A percentile compares a stretch with the other conserved stretches of the same genome.
phyloP scores from a whole-genome alignment of 2,888 invertebrate species.

The Unio delphinus region DNA sequence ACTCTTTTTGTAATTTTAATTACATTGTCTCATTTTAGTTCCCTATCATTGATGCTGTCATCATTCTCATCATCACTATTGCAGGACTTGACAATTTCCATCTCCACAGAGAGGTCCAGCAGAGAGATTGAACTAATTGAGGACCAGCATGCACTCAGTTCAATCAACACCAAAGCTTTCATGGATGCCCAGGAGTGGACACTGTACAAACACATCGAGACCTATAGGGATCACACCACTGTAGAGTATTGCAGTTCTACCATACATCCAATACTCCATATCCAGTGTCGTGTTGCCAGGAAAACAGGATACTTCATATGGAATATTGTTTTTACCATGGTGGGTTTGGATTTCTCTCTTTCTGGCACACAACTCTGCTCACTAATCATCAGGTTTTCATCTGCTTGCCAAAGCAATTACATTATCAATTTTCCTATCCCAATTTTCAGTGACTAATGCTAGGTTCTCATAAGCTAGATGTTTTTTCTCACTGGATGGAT shows the following conservation, averaged over 20 bases:
- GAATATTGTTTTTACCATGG: slow-evolving; percentile 62
- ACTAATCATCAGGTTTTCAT: too few species aligned
- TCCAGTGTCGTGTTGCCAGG: slow-evolving; percentile 51
- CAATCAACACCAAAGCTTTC: slow-evolving; percentile 50
- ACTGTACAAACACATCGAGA: slow-evolving; percentile 56
- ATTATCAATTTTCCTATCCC: too few species aligned
- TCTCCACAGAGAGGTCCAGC: slow-evolving; percentile 46
- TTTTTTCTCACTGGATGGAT: too few species aligned
- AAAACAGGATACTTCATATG: slow-evolving; percentile 60
- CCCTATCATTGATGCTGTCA: not conserved
- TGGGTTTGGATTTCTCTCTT: slow-evolving; percentile 14
- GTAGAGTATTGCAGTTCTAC: slow-evolving; percentile 51
- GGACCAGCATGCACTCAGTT: slow-evolving; percentile 47
- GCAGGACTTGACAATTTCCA: slow-evolving; percentile 54
- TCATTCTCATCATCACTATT: slow-evolving; percentile 2
- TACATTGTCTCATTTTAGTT: too few species aligned
- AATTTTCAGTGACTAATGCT: too few species aligned
- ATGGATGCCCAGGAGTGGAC: slow-evolving; percentile 58
- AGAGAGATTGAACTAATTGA: slow-evolving; percentile 50
- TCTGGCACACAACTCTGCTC: too few species aligned
- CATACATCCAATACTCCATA: slow-evolving; percentile 52
- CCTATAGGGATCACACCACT: slow-evolving; percentile 42
- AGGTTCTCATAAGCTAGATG: too few species aligned
- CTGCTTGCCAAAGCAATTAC: too few species aligned
- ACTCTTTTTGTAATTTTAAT: too few species aligned